Evolutionary conservation across 2,888 invertebrate species (phyloP).

Genomic region (Sisyra nigra): DNA sequence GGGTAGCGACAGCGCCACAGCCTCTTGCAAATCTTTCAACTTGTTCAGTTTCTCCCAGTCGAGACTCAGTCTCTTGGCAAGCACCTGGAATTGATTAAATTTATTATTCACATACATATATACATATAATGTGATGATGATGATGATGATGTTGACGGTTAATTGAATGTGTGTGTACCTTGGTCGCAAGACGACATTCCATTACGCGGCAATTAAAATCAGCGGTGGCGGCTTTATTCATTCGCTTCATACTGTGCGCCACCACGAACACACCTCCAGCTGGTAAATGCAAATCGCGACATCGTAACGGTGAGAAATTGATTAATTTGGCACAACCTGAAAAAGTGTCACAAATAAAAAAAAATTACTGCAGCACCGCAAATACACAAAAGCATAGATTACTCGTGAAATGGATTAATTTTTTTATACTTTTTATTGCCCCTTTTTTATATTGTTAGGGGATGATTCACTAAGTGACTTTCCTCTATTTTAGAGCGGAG

Average conservation of each 20-base stretch:
- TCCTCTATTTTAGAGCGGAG: too few relatives aligned
- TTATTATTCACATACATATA: neutral
- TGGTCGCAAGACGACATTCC: slow-evolving; percentile 84
- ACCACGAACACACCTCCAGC: slow-evolving; percentile 77
- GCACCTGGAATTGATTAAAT: slow-evolving; percentile 29
- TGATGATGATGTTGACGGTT: neutral
- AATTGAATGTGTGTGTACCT: slow-evolving; percentile 31
- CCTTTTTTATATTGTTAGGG: too few relatives aligned
- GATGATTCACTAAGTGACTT: too few relatives aligned
- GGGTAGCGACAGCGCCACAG: slow-evolving; percentile 40
- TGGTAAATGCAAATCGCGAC: slow-evolving; percentile 66
- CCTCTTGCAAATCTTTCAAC: slow-evolving; percentile 60
- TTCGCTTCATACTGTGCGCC: slow-evolving; percentile 73
- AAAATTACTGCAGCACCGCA: too few relatives aligned
- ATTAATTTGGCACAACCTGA: slow-evolving; percentile 77
- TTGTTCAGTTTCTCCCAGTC: slow-evolving; percentile 47
- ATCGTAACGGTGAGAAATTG: slow-evolving; percentile 77
- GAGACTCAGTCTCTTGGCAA: slow-evolving; percentile 42
- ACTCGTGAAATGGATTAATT: too few relatives aligned
- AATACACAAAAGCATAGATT: too few relatives aligned
- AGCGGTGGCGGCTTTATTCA: slow-evolving; percentile 87
- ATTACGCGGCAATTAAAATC: slow-evolving; percentile 88
- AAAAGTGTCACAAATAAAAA: slow-evolving; percentile 12
- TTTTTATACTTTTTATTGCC: too few relatives aligned
- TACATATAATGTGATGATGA: neutral